Evolutionary conservation across 2,888 invertebrate species (phyloP).

Genomic region (Cryptocheilus praepositus): DNA sequence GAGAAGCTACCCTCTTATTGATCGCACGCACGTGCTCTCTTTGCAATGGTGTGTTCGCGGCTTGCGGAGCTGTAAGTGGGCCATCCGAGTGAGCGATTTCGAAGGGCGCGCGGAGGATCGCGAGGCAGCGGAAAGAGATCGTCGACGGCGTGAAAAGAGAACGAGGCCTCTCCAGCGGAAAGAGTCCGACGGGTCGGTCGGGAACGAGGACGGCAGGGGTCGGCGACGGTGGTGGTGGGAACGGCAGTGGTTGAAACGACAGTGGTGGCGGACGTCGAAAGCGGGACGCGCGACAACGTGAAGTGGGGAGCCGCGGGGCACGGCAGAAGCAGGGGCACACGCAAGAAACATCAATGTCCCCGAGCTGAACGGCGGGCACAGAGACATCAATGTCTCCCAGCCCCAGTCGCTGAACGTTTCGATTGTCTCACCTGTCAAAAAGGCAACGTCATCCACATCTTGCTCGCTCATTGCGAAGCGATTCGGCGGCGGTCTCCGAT

Average conservation of each 20-base stretch:
- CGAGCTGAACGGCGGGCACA: no score
- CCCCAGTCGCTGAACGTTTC: no score
- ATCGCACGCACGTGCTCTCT: slow-evolving; percentile 69
- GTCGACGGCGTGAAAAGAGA: slow-evolving; percentile 17
- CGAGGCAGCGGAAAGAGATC: slow-evolving; percentile 4
- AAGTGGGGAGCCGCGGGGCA: not conserved
- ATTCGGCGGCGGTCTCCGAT: slow-evolving; percentile 69
- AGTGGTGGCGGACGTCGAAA: no score
- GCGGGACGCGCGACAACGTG: not conserved
- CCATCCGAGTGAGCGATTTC: slow-evolving; percentile 61
- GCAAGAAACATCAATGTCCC: no score
- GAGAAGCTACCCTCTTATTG: slow-evolving; percentile 62
- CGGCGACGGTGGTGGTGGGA: not conserved
- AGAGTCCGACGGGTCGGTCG: not conserved
- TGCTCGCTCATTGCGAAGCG: slow-evolving; percentile 86
- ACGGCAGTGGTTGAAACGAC: not conserved
- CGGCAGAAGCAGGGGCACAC: not conserved
- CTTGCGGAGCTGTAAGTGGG: slow-evolving; percentile 66
- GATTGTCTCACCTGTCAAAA: slow-evolving; percentile 85
- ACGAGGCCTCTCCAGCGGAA: not conserved
- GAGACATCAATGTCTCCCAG: no score
- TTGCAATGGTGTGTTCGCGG: slow-evolving; percentile 56
- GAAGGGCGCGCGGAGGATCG: slow-evolving; percentile 26
- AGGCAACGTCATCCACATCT: slow-evolving; percentile 94
- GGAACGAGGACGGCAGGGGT: not conserved